A percentile compares a stretch with the other conserved stretches of the same genome.
These are phyloP conservation scores for Zaprionus davidi DNA, from an alignment of 1,140 invertebrate species.

Conservation along the genomic window DNA sequence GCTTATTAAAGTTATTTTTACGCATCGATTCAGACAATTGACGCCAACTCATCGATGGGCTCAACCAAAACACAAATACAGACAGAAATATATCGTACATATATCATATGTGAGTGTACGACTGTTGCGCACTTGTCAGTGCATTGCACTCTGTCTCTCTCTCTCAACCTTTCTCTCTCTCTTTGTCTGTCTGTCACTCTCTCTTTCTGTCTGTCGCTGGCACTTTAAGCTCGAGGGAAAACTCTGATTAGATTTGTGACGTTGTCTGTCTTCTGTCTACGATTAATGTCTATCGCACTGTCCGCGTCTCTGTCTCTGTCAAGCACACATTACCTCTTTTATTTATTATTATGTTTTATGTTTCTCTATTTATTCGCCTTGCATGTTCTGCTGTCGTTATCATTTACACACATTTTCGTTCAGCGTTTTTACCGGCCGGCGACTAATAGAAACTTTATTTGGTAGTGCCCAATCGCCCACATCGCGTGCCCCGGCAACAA, in stretches of 20 bases:
- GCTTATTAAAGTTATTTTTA: slow-evolving; percentile 77
- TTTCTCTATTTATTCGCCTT: slow-evolving; percentile 61
- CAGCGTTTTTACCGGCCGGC: slow-evolving; percentile 63
- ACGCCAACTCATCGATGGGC: slow-evolving; percentile 39
- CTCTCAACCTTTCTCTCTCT: neutral
- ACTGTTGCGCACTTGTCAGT: slow-evolving; percentile 23
- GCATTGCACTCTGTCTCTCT: slow-evolving; percentile 29
- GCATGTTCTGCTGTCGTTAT: slow-evolving; percentile 72
- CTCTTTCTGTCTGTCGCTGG: neutral
- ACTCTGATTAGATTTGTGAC: slow-evolving; percentile 5
- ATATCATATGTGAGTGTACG: slow-evolving; percentile 5
- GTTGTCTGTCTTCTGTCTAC: slow-evolving; percentile 5
- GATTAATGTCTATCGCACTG: slow-evolving; percentile 2
- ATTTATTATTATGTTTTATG: slow-evolving; percentile 18
- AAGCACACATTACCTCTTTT: slow-evolving; percentile 2
- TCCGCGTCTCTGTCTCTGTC: neutral
- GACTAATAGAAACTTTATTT: slow-evolving; percentile 48
- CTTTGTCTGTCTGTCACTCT: slow-evolving; percentile 1
- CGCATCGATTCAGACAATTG: slow-evolving; percentile 75
- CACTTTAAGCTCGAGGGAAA: slow-evolving; percentile 3
- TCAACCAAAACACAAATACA: slow-evolving; percentile 13
- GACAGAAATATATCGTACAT: neutral
- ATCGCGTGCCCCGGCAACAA: slow-evolving; percentile 25
- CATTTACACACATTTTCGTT: slow-evolving; percentile 42
- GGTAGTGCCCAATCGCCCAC: neutral